Evolutionary conservation across 2,113 vertebrate genomes (phyloP).

Genomic region (Siphamia tubifer): DNA sequence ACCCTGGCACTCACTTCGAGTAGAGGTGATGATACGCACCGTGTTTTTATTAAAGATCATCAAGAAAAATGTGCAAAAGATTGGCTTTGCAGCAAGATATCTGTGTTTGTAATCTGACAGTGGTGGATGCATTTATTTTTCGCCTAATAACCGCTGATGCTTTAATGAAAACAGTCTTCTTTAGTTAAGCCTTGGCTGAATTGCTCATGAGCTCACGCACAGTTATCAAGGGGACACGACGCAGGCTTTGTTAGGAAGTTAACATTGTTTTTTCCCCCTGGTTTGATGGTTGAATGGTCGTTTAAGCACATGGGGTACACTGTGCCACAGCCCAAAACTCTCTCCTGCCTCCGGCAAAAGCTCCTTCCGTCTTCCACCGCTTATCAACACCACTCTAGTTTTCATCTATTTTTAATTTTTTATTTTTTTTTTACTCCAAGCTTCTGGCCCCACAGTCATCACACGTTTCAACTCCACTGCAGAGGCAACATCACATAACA

Average conservation of each 20-base stretch:
- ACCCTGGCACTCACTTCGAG: no score
- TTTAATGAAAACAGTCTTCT: background rate
- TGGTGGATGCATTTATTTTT: background rate
- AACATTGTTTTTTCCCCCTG: background rate
- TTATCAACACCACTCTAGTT: background rate
- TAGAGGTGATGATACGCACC: no score
- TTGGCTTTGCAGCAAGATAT: conserved; percentile 1
- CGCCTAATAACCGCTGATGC: background rate
- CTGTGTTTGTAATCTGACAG: conserved; percentile 3
- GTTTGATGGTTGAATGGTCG: background rate
- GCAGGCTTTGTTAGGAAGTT: conserved; percentile 16
- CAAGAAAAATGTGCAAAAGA: background rate
- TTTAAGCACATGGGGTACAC: conserved; percentile 25
- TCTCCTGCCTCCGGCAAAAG: conserved; percentile 4
- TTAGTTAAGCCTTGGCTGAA: conserved; percentile 5
- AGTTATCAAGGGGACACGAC: background rate
- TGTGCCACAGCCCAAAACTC: conserved; percentile 18
- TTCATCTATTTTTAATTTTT: background rate
- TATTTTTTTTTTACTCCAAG: conserved; percentile 2
- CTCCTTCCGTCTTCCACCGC: background rate
- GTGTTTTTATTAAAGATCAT: conserved; percentile 2
- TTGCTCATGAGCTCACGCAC: background rate
- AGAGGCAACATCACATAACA: no score
- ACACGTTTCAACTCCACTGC: no score
- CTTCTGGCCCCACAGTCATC: background rate